A percentile compares a stretch with the other conserved stretches of the same genome.
Evolutionary conservation across 2,888 invertebrate species (phyloP).

Genomic region (Sympetrum striolatum): DNA sequence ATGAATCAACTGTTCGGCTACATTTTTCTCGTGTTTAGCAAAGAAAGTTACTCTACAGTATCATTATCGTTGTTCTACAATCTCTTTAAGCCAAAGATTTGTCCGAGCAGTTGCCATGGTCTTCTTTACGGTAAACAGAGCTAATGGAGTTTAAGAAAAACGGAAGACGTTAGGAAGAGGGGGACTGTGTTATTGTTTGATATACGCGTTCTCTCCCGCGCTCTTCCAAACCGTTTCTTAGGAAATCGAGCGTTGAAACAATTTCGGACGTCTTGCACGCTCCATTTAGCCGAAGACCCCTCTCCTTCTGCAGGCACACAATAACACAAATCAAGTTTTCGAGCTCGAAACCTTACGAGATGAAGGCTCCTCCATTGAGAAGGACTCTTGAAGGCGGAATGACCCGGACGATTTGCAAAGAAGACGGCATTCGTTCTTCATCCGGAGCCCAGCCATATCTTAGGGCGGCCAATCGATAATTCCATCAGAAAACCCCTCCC

Average conservation of each 20-base stretch:
- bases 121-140: no score
- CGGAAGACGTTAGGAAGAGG: constrained; percentile 2
- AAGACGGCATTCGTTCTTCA: background rate
- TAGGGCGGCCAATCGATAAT: constrained; percentile 34
- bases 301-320: background rate
- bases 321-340: background rate
- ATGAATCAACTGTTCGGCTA: no score
- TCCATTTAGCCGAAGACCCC: background rate
- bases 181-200: constrained; percentile 23
- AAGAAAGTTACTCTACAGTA: no score
- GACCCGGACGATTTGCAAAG: constrained; percentile 22
- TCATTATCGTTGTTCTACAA: no score
- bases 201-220: background rate
- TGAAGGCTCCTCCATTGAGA: background rate
- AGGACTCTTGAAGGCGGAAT: background rate
- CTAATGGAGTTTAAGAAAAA: background rate
- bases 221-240: background rate
- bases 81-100: no score
- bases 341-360: background rate
- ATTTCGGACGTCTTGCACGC: constrained; percentile 4
- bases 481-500: constrained; percentile 35
- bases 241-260: constrained; percentile 30
- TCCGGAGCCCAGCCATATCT: constrained; percentile 28
- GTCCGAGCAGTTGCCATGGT: no score
- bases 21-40: no score